Evolutionary conservation across 2,797 vertebrate genomes (phyloP).

Genomic region (Lacerta viridis): DNA sequence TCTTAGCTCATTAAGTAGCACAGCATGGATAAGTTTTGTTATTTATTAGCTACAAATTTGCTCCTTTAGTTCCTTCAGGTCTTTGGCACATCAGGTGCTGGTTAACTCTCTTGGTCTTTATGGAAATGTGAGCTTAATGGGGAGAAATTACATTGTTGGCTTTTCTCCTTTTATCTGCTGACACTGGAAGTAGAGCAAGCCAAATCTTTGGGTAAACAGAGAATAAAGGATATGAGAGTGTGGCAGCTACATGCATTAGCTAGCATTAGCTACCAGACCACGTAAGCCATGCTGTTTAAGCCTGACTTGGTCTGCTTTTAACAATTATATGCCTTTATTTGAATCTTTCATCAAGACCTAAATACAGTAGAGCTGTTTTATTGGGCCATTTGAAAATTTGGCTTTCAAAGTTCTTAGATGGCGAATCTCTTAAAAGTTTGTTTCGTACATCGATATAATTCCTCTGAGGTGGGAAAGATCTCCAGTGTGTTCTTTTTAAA

Average conservation of each 20-base stretch:
- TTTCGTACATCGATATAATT: too few relatives aligned
- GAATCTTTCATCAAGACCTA: too few relatives aligned
- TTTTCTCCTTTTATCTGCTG: not conserved
- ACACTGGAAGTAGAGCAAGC: not conserved
- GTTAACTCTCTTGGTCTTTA: not conserved
- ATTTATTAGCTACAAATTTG: not conserved
- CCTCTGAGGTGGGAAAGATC: too few relatives aligned
- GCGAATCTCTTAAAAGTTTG: too few relatives aligned
- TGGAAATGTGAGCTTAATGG: not conserved
- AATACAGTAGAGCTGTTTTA: too few relatives aligned
- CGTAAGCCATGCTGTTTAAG: too few relatives aligned
- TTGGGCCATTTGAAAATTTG: too few relatives aligned
- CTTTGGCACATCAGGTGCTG: not conserved
- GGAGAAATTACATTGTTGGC: not conserved
- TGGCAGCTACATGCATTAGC: not conserved
- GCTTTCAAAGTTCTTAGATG: too few relatives aligned
- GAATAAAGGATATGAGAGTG: not conserved
- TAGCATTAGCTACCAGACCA: not conserved
- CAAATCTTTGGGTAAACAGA: not conserved
- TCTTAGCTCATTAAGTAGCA: not conserved
- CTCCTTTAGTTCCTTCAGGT: not conserved
- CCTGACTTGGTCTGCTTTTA: too few relatives aligned
- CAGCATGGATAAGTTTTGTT: not conserved
- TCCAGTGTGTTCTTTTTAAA: too few relatives aligned
- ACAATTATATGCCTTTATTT: too few relatives aligned